Base-by-base conservation (phyloP, 2,797 vertebrate genomes). In the Kryptopterus vitreolus region DNA sequence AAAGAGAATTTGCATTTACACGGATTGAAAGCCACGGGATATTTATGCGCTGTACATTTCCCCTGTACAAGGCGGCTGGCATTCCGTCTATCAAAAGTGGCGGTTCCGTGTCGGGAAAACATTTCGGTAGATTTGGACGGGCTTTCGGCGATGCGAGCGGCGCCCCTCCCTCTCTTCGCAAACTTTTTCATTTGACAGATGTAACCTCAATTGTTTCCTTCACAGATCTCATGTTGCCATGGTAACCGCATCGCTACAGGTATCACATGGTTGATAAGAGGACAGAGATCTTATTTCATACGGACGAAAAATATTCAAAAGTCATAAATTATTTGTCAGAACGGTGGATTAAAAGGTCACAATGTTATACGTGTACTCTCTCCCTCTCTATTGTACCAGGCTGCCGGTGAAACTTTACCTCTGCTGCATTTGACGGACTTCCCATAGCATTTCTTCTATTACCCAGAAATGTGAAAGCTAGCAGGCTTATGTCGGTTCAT, bases 121-220 rank as follows among this genome's bases (percentile, higher is more conserved):
- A 12, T 73, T 57, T 38, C 52, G 15, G 6, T 1, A 24, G 52
- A 22, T 24, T 35, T 57, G 55, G 20, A 57, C 52, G n/a, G 16
- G 52, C 33, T 16, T 35, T 35, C 57, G 12, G 35, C 52, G n/a
- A 16, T 20, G 11, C 12, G n/a, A n/a, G 31, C 22, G 16, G 31
- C 29, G 35, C 15, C 16, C 38, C 31, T 33, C 50, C 4, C 31
- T 69, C 43, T 8, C 65, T 16, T 29, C 52, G 26, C 24, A 70
- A 70, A 52, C 29, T 38, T 72, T 72, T 72, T 72, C 50, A 72
- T 35, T n/a, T 5, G 16, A 24, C 46, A 31, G 66, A 8, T 48
- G 62, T 4, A 68, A 46, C 38, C 46, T 3, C 22, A 7, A 12
- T 22, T 4, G 22, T 46, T 13, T 68, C 65, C 24, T 68, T 48